These are phyloP conservation scores for Cenopis cana DNA, from an alignment of 2,888 invertebrate genomes.

Conservation along the genomic window DNA sequence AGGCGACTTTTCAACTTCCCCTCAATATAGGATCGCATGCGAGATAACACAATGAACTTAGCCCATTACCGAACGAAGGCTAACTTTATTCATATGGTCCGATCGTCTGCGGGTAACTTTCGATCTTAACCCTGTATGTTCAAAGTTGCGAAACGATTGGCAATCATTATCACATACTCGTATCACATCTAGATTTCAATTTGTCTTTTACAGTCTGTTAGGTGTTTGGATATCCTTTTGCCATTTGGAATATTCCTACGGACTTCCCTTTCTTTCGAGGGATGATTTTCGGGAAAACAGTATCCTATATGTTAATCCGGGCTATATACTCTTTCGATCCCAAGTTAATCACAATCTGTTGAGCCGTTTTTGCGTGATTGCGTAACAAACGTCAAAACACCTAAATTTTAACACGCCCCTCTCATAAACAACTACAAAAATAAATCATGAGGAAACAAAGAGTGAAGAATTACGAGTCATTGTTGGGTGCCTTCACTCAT, in stretches of 20 bases:
- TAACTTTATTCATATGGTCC: slow-evolving; percentile 20
- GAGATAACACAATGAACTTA: slow-evolving; percentile 37
- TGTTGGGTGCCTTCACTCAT: slow-evolving; percentile 1
- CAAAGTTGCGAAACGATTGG: background rate
- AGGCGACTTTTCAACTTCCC: slow-evolving; percentile 29
- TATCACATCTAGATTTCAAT: background rate
- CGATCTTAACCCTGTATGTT: background rate
- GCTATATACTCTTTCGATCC: no score
- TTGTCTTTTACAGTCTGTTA: background rate
- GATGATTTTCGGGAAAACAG: no score
- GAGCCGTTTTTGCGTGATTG: no score
- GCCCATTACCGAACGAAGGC: slow-evolving; percentile 15
- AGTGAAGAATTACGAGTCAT: slow-evolving; percentile 3
- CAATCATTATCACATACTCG: background rate
- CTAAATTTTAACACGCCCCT: background rate
- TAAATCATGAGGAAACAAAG: background rate
- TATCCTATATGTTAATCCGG: no score
- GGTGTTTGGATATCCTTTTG: background rate
- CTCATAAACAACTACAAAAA: background rate
- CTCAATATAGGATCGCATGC: slow-evolving; percentile 34
- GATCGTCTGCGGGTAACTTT: background rate
- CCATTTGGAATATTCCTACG: no score
- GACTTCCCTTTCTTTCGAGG: no score
- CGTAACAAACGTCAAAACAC: no score
- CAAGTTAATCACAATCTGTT: no score